Evolutionary conservation across 2,797 vertebrate species (phyloP).

Genomic region (Anabas testudineus): DNA sequence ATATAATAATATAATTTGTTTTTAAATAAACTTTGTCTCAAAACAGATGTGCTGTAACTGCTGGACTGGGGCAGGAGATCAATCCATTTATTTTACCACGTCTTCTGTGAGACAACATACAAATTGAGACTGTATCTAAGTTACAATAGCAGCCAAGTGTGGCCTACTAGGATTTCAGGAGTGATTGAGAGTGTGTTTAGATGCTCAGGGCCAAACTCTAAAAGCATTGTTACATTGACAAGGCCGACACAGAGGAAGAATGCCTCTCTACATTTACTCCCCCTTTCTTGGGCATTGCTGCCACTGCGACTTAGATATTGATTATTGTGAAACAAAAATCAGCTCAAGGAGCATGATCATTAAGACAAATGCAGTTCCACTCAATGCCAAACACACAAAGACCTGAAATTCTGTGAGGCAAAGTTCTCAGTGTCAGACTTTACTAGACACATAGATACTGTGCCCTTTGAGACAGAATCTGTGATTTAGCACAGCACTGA

Average conservation of each 20-base stretch:
- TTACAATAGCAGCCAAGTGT: conserved; percentile 86
- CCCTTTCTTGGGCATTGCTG: conserved; percentile 78
- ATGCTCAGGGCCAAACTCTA: conserved; percentile 89
- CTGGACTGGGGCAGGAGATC: conserved; percentile 76
- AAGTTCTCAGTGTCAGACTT: conserved; percentile 44
- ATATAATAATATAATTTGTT: conserved; percentile 40
- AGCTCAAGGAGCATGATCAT: conserved; percentile 84
- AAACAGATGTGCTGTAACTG: conserved; percentile 80
- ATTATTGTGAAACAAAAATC: conserved; percentile 86
- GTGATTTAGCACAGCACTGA: conserved; percentile 63
- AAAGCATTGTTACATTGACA: conserved; percentile 88
- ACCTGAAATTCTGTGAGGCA: conserved; percentile 53
- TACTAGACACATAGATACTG: conserved; percentile 35
- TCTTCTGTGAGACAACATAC: conserved; percentile 84
- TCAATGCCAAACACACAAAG: conserved; percentile 78
- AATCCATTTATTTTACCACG: conserved; percentile 84
- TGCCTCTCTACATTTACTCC: conserved; percentile 76
- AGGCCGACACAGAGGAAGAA: conserved; percentile 85
- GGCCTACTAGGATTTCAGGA: conserved; percentile 84
- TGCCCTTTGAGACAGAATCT: background rate
- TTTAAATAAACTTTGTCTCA: conserved; percentile 70
- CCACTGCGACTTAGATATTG: conserved; percentile 85
- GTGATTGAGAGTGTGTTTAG: conserved; percentile 89
- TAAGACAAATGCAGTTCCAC: conserved; percentile 83
- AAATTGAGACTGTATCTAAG: conserved; percentile 89